Conservation (phyloP, 2,113 vertebrate species). For the Isichthys henryi region DNA sequence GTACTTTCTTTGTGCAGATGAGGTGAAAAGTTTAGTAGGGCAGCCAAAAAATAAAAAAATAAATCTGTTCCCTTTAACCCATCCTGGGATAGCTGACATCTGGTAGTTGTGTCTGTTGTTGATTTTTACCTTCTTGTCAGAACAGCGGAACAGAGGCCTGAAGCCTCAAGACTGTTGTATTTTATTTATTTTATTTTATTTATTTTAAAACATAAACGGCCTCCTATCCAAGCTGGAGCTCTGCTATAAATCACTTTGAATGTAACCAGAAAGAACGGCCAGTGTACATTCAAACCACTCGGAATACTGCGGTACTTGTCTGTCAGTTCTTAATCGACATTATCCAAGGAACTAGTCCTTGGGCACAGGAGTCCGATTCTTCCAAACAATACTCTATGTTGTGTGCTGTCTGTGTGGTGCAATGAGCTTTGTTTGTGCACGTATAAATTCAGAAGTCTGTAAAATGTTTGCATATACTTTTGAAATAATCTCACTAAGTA, state of each 20-base stretch:
- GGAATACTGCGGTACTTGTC: background rate
- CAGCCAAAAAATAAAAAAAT: background rate
- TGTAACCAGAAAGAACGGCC: too few species aligned
- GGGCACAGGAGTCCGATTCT: background rate
- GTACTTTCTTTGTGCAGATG: background rate
- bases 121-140: background rate
- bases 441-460: background rate
- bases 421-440: background rate
- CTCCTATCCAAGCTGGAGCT: background rate
- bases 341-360: background rate
- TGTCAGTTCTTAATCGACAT: background rate
- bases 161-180: background rate
- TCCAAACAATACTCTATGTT: background rate
- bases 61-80: background rate
- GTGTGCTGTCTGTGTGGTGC: background rate
- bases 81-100: background rate
- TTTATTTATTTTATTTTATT: background rate
- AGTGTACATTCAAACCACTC: background rate
- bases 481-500: background rate
- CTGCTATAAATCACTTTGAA: background rate
- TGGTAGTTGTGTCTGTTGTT: background rate
- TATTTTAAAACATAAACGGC: background rate
- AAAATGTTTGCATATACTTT: background rate
- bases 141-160: background rate
- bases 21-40: background rate